Conservation (phyloP, 2,113 vertebrate species). For the Taxidea taxus region DNA sequence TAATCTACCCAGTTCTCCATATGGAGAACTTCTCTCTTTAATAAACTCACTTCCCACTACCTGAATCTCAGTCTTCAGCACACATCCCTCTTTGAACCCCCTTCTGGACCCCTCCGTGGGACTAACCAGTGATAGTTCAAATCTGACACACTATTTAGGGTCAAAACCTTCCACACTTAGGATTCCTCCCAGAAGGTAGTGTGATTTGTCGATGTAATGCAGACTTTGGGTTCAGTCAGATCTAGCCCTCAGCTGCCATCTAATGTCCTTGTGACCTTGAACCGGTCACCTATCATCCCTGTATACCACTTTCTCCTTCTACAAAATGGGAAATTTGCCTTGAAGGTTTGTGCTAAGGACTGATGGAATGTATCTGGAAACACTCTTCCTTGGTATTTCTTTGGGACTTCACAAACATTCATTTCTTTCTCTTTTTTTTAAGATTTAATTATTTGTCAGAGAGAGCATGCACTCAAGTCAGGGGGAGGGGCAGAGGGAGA, state of each 20-base stretch:
- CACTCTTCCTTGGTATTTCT: rapidly evolving
- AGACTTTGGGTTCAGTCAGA: background rate
- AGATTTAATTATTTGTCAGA: too few species aligned
- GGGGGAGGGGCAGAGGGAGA: too few species aligned
- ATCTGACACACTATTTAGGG: background rate
- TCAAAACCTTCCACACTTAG: background rate
- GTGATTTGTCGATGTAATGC: background rate
- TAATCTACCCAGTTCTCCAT: background rate
- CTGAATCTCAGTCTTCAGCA: background rate
- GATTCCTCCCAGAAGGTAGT: background rate
- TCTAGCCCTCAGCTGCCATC: background rate
- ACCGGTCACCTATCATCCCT: background rate
- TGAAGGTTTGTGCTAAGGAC: background rate
- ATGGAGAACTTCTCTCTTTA: background rate
- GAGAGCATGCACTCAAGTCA: too few species aligned
- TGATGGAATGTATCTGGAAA: rapidly evolving
- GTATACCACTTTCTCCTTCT: background rate
- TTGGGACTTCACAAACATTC: background rate
- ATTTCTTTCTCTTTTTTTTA: too few species aligned
- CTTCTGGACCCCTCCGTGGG: background rate
- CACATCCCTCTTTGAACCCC: background rate
- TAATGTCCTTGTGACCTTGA: background rate
- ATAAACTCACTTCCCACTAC: background rate
- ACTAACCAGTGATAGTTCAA: background rate
- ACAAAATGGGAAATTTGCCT: background rate